Percentiles rank a stretch among this genome's conserved stretches.
Evolutionary conservation across 2,797 vertebrate species (phyloP).

Genomic region (Sorex maritimensis): DNA sequence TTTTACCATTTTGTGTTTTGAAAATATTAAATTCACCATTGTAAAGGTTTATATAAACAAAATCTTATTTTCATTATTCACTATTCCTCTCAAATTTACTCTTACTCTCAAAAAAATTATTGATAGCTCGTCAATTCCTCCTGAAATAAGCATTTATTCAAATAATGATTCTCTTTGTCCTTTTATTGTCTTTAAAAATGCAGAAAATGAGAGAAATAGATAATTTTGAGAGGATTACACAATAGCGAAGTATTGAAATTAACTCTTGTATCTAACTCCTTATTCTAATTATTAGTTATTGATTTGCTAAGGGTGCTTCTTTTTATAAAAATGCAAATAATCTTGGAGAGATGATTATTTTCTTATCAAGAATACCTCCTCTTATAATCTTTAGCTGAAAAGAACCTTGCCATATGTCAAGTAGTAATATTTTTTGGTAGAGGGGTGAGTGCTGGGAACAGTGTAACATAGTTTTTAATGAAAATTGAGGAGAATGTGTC

Average conservation of each 20-base stretch:
- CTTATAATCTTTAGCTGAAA: background rate
- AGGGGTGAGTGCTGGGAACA: background rate
- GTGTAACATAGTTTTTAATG: background rate
- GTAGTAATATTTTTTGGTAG: background rate
- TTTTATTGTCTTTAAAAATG: background rate
- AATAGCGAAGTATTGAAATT: background rate
- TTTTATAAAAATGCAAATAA: conserved; percentile 18
- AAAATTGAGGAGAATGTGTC: background rate
- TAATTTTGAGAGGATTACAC: background rate
- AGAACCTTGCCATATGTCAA: background rate
- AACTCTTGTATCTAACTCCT: background rate
- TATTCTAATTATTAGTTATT: no score
- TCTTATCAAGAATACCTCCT: background rate
- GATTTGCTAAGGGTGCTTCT: no score
- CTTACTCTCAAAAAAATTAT: background rate
- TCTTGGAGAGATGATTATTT: background rate
- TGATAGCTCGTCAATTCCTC: background rate
- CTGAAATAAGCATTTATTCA: background rate
- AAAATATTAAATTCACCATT: no score
- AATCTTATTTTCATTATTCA: background rate
- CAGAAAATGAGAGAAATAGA: background rate
- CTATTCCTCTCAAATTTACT: background rate
- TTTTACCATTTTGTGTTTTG: no score
- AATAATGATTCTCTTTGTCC: background rate
- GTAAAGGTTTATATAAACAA: no score